A percentile compares a stretch with the other conserved stretches of the same genome.
phyloP scores from a whole-genome alignment of 2,113 vertebrate species.

The Oreochromis niloticus region DNA sequence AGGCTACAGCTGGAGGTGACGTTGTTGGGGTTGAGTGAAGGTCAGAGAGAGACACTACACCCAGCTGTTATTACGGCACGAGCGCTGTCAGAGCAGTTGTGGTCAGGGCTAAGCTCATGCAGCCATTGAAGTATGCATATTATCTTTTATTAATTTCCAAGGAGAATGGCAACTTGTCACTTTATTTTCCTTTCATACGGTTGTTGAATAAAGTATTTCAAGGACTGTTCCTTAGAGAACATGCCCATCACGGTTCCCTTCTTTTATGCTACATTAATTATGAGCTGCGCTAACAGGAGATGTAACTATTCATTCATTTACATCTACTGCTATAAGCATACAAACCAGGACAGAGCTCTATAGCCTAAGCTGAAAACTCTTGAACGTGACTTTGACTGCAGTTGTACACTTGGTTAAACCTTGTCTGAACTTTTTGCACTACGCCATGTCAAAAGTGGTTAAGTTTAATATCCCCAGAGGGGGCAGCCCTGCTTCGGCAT shows the following conservation, averaged over 20 bases:
- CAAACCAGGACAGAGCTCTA: background rate
- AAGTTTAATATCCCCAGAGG: slow-evolving; percentile 47
- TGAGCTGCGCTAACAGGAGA: background rate
- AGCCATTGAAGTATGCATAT: background rate
- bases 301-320: background rate
- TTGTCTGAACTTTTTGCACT: slow-evolving; percentile 40
- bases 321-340: background rate
- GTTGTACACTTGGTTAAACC: slow-evolving; percentile 14
- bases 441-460: slow-evolving; percentile 31
- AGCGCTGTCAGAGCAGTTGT: background rate
- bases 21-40: background rate
- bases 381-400: background rate
- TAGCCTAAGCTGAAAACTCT: background rate
- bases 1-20: background rate
- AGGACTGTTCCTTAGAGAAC: background rate
- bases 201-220: background rate
- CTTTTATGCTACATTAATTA: background rate
- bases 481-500: slow-evolving; percentile 23
- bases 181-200: background rate
- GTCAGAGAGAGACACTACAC: background rate
- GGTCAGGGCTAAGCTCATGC: background rate
- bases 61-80: background rate
- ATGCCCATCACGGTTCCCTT: background rate
- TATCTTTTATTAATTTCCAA: background rate
- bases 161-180: background rate